Percentiles rank a stretch among this genome's conserved stretches.
phyloP scores from a whole-genome alignment of 2,797 vertebrate species.

The Rhincodon typus region DNA sequence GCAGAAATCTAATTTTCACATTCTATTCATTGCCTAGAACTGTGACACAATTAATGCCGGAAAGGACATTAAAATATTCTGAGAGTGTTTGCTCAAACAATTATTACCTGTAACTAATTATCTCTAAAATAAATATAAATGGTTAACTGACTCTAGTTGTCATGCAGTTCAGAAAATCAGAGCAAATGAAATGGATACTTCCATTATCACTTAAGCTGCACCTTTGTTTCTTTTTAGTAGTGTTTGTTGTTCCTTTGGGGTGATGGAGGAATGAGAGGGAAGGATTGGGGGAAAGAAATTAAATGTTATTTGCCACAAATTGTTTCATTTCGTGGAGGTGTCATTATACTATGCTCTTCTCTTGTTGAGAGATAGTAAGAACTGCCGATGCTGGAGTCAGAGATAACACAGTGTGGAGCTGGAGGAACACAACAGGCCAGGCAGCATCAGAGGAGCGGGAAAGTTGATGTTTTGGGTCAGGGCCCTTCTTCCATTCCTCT shows the following conservation, averaged over 20 bases:
- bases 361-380: too few species aligned
- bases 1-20: background rate
- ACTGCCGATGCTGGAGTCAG: too few species aligned
- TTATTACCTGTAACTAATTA: background rate
- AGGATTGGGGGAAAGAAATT: background rate
- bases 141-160: background rate
- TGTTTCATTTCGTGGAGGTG: background rate
- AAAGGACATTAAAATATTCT: background rate
- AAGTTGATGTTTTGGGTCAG: too few species aligned
- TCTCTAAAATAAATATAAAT: background rate
- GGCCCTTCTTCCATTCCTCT: too few species aligned
- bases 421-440: too few species aligned
- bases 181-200: background rate
- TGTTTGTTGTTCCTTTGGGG: too few species aligned
- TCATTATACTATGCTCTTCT: background rate
- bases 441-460: too few species aligned
- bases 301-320: background rate
- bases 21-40: background rate
- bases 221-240: background rate
- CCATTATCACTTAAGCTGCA: background rate
- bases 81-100: background rate
- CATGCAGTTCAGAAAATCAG: background rate
- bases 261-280: background rate
- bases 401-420: too few species aligned
- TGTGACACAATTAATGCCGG: background rate